Evolutionary conservation across 64 coral and sea anemone genomes (phyloP).

Genomic region (Montipora efflorescens): DNA sequence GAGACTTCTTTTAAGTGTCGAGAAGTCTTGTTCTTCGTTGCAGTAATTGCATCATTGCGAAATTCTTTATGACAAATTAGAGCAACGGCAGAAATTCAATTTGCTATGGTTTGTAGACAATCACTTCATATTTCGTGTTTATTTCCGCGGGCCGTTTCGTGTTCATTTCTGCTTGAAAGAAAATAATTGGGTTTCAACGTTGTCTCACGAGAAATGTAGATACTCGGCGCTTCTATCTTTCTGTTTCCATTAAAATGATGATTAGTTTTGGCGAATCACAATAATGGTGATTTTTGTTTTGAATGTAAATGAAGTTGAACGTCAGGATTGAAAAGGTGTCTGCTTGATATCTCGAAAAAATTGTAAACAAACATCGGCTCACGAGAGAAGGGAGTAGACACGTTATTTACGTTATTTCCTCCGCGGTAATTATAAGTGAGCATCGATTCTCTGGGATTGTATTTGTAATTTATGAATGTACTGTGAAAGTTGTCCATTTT

Average conservation of each 20-base stretch:
- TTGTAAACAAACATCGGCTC: neutral
- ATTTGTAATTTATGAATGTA: too few relatives aligned
- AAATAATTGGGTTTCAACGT: neutral
- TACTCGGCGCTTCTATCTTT: too few relatives aligned
- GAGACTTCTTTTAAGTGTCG: neutral
- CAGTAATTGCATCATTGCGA: neutral
- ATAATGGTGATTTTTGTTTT: neutral
- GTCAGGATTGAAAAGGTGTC: neutral
- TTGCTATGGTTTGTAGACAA: neutral
- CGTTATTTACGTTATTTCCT: too few relatives aligned
- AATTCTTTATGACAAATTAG: neutral
- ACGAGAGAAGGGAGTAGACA: neutral
- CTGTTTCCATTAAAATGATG: too few relatives aligned
- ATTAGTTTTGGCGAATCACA: neutral
- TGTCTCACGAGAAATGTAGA: neutral
- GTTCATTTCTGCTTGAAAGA: neutral
- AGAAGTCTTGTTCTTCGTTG: neutral
- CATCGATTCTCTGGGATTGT: too few relatives aligned
- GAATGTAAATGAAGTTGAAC: constrained; percentile 13
- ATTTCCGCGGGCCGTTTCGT: constrained; percentile 1
- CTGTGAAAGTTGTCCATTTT: too few relatives aligned
- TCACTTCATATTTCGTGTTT: neutral
- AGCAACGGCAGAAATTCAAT: constrained; percentile 1
- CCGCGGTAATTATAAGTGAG: too few relatives aligned
- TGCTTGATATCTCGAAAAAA: neutral